Conservation (phyloP, 2,888 invertebrate genomes). For the Calephelis perditalis region DNA sequence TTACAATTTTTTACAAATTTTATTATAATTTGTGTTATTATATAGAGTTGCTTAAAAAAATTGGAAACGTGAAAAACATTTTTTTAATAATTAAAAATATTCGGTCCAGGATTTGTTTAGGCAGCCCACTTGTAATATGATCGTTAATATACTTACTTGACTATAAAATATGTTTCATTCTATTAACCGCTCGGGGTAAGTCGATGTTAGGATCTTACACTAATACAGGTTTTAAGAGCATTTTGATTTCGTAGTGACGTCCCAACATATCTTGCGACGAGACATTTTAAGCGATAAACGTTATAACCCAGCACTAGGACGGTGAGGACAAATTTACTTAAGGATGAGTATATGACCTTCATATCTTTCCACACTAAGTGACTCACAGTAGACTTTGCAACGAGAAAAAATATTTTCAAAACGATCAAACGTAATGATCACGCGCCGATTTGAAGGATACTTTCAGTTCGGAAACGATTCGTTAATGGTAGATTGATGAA, state of each 20-base stretch:
- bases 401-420: constrained; percentile 32
- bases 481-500: not conserved
- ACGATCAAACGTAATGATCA: constrained; percentile 34
- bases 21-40: too few species aligned
- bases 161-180: too few species aligned
- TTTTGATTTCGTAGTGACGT: constrained; percentile 20
- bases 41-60: too few species aligned
- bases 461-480: not conserved
- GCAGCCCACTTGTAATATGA: too few species aligned
- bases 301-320: constrained; percentile 55
- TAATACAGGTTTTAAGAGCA: constrained; percentile 15
- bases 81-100: too few species aligned
- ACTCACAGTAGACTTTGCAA: constrained; percentile 34
- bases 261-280: constrained; percentile 16
- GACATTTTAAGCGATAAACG: constrained; percentile 41
- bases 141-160: too few species aligned
- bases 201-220: too few species aligned
- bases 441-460: constrained; percentile 30
- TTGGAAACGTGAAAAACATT: too few species aligned
- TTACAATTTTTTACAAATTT: too few species aligned
- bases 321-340: constrained; percentile 53
- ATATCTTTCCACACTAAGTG: constrained; percentile 34
- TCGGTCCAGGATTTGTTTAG: too few species aligned
- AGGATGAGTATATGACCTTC: constrained; percentile 39
- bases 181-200: too few species aligned